Base-by-base conservation (phyloP, 2,888 invertebrate species). In the Synanthedon formicaeformis region DNA sequence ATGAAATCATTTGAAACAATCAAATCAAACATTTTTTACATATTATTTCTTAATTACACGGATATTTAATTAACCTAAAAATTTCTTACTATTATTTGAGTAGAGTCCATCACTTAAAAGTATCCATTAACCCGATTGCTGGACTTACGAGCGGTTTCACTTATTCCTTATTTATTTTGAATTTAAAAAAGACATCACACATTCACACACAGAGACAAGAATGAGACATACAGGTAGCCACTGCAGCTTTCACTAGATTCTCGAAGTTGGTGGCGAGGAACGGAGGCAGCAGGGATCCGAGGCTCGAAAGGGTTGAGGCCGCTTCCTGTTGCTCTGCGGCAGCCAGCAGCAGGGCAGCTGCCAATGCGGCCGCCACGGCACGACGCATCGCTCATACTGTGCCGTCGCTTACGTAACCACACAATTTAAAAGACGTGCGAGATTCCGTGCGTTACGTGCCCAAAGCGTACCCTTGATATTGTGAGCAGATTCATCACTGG, bases 181-280 rank as follows among this genome's bases (percentile, higher is more conserved):
- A 8, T 27, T 23, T 2, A 45, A 45, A 2, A 45, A 45, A 45
- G 5, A 45, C 13, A 45, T n/a, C 45, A 45, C 45, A 41, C 11
- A 11, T 41, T n/a, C 18, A 23, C 18, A 23, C 11, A 41, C 13
- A 41, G 1, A 13, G 13, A 41, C 11, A 41, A 41, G 13, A 41
- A 41, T 41, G n/a, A 41, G 54, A 71, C 76, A 49, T 71, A 77
- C 77, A 77, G 51, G 73, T 69, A 4, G 64, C 65, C 2, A 73
- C 66, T 1, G 75, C 76, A 2, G 70, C 68, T 53, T 66, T 69
- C 57, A 77, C 62, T 27, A 77, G 65, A 51, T 72, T 71, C 16
- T 73, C 71, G 51, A 72, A 66, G 59, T 68, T 69, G 16, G 63
- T 59, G 5, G 63, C 56, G 52, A 76, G 56, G 55, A 67, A 63